Conservation (phyloP, 2,888 invertebrate species). For the Gari tellinella region DNA sequence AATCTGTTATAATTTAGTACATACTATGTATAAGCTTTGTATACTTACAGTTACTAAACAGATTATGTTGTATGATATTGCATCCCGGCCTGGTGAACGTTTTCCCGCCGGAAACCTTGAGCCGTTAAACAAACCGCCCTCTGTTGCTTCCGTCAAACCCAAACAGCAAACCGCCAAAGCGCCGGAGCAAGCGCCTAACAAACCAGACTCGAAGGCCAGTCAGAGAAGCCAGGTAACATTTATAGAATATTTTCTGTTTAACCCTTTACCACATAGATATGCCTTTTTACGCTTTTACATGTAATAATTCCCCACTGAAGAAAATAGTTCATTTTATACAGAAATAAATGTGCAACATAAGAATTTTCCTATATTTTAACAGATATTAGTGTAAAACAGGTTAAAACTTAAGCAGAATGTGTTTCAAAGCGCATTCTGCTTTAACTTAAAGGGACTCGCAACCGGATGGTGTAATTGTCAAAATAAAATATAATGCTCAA, state of each 20-base stretch:
- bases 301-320: neutral
- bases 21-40: too few relatives aligned
- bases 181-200: constrained; percentile 10
- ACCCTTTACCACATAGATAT: neutral
- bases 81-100: constrained; percentile 40
- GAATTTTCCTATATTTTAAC: too few relatives aligned
- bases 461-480: too few relatives aligned
- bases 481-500: too few relatives aligned
- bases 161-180: constrained; percentile 1
- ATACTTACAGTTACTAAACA: constrained; percentile 54
- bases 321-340: neutral
- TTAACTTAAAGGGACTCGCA: too few relatives aligned
- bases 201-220: constrained; percentile 44
- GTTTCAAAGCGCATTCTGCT: too few relatives aligned
- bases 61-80: constrained; percentile 56
- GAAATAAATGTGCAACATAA: too few relatives aligned
- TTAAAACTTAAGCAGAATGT: too few relatives aligned
- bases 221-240: constrained; percentile 28
- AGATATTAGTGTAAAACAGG: too few relatives aligned
- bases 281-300: too few relatives aligned
- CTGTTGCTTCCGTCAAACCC: constrained; percentile 21
- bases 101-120: constrained; percentile 49
- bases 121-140: constrained; percentile 45
- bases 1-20: too few relatives aligned
- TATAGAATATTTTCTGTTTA: too few relatives aligned